Conservation (phyloP, 2,888 invertebrate species). For the Caenorhabditis imperialis region DNA sequence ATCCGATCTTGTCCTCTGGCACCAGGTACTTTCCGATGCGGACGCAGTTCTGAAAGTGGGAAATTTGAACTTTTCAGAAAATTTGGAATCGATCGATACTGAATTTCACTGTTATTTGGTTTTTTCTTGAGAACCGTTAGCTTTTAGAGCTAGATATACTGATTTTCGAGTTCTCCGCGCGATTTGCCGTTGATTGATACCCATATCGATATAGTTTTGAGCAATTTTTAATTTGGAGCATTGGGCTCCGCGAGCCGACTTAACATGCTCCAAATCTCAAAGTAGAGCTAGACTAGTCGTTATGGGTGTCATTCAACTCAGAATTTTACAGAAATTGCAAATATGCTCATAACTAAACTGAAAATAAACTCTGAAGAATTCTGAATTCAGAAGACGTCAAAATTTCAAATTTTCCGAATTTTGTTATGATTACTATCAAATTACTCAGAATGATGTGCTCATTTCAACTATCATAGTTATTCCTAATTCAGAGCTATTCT, state of each 20-base stretch:
- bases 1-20: conserved; percentile 66
- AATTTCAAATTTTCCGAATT: neutral
- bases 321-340: no score
- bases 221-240: neutral
- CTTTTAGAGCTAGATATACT: no score
- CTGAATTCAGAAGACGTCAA: no score
- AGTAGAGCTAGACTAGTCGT: neutral
- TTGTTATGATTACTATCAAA: neutral
- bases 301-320: no score
- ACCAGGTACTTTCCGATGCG: conserved; percentile 59
- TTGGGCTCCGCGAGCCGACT: neutral
- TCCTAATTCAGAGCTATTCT: neutral
- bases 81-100: neutral
- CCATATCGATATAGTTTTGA: neutral
- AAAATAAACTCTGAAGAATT: no score
- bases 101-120: no score
- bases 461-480: no score
- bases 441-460: neutral
- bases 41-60: conserved; percentile 54
- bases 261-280: neutral
- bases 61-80: neutral
- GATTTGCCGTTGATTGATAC: no score
- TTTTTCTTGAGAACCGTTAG: no score
- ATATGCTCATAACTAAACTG: no score
- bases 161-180: no score